phyloP scores from a whole-genome alignment of 2,113 vertebrate genomes.

The Gymnobelideus leadbeateri region DNA sequence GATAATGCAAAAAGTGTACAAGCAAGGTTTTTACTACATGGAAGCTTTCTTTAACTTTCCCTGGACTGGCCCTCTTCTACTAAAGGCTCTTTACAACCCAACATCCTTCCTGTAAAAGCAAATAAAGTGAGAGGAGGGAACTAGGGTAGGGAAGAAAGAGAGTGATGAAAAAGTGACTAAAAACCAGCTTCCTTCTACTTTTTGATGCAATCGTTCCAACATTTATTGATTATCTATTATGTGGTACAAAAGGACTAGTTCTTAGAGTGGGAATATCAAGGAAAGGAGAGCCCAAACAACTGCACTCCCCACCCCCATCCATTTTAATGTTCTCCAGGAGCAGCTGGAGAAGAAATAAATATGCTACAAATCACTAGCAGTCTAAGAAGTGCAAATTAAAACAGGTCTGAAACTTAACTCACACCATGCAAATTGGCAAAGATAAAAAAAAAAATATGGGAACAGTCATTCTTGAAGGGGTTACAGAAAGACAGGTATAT shows the following conservation, averaged over 20 bases:
- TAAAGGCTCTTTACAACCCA: background rate
- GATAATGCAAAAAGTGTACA: background rate
- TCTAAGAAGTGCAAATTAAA: background rate
- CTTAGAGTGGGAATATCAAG: background rate
- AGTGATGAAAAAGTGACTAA: slow-evolving; percentile 15
- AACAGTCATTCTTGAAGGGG: background rate
- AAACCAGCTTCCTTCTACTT: slow-evolving; percentile 44
- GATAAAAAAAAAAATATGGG: background rate
- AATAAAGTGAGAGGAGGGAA: background rate
- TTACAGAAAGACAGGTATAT: background rate
- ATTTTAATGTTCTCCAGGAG: background rate
- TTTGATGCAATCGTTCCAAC: slow-evolving; percentile 43
- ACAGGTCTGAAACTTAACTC: background rate
- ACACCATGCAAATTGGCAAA: background rate
- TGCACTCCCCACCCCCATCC: background rate
- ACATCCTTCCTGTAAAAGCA: background rate
- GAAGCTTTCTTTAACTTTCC: background rate
- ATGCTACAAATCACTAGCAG: background rate
- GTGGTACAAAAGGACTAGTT: slow-evolving; percentile 27
- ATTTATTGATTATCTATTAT: slow-evolving; percentile 31
- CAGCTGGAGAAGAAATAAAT: background rate
- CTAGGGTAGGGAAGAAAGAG: slow-evolving; percentile 16
- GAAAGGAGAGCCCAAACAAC: background rate
- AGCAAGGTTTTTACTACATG: background rate
- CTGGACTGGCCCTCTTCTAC: background rate